These are phyloP conservation scores for Acronicta alni DNA, from an alignment of 2,888 invertebrate species.

Conservation along the genomic window DNA sequence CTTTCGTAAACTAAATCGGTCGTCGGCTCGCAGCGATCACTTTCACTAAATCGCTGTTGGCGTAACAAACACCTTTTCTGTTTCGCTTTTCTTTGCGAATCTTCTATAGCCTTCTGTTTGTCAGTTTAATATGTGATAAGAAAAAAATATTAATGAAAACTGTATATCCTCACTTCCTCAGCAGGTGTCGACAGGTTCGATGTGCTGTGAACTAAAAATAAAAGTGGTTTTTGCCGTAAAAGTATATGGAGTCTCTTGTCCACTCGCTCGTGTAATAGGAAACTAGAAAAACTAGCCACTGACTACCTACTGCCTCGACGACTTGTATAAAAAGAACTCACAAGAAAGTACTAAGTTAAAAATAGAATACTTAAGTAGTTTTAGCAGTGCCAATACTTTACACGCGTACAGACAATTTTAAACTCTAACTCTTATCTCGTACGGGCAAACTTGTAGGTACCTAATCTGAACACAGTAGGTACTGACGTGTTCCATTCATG, in stretches of 20 bases:
- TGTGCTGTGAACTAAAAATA: constrained; percentile 28
- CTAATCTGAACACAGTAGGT: not conserved
- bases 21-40: constrained; percentile 60
- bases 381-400: not conserved
- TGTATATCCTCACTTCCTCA: not conserved
- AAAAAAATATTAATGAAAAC: not conserved
- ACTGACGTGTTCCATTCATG: constrained; percentile 24
- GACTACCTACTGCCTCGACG: constrained; percentile 30
- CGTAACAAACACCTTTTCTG: constrained; percentile 77
- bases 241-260: constrained; percentile 44
- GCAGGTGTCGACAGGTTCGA: constrained; percentile 23
- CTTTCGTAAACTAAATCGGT: constrained; percentile 69
- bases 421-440: not conserved
- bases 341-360: constrained; percentile 73
- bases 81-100: constrained; percentile 73
- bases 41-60: constrained; percentile 77
- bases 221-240: constrained; percentile 34
- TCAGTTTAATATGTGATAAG: not conserved
- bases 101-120: constrained; percentile 38
- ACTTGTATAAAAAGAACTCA: constrained; percentile 57
- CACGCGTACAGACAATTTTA: not conserved
- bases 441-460: not conserved
- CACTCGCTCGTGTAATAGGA: constrained; percentile 56
- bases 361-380: constrained; percentile 59
- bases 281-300: constrained; percentile 68